Conservation (phyloP, 2,113 vertebrate species). For the Suncus etruscus region DNA sequence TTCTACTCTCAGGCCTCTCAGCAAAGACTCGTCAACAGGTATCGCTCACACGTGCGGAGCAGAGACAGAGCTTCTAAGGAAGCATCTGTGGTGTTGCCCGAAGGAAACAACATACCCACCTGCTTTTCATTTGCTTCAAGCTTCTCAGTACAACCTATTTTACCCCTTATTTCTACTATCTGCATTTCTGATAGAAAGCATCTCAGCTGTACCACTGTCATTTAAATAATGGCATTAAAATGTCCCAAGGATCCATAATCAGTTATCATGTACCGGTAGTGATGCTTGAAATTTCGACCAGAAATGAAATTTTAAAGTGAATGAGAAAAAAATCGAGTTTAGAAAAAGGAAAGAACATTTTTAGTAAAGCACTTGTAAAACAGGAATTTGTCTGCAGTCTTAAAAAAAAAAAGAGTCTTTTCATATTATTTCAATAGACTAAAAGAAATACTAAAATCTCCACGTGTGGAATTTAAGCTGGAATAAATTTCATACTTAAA, state of each 20-base stretch:
- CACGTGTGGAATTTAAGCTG: background rate
- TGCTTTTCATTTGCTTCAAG: conserved; percentile 68
- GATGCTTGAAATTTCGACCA: conserved; percentile 45
- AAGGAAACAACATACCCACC: conserved; percentile 56
- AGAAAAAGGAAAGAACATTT: conserved; percentile 43
- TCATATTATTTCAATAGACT: conserved; percentile 11
- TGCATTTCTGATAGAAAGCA: conserved; percentile 9
- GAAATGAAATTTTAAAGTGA: conserved; percentile 25
- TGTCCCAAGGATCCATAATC: conserved; percentile 1
- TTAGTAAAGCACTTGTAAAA: conserved; percentile 25
- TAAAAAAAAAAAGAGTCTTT: background rate
- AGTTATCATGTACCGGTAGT: conserved; percentile 1
- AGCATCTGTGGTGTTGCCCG: conserved; percentile 56
- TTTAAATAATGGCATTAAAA: conserved; percentile 46
- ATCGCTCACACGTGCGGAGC: background rate
- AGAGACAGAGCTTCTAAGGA: conserved; percentile 17
- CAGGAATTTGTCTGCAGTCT: conserved; percentile 20
- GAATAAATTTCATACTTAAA: conserved; percentile 6
- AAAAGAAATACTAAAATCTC: background rate
- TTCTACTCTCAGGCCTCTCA: conserved; percentile 28
- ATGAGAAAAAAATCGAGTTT: conserved; percentile 31
- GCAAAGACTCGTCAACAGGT: conserved; percentile 82
- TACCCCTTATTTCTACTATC: conserved; percentile 19
- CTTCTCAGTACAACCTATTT: conserved; percentile 7
- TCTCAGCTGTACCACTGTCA: background rate